A percentile compares a stretch with the other conserved stretches of the same genome.
Conservation (phyloP, 2,113 vertebrate species). For the Sula dactylatra region DNA sequence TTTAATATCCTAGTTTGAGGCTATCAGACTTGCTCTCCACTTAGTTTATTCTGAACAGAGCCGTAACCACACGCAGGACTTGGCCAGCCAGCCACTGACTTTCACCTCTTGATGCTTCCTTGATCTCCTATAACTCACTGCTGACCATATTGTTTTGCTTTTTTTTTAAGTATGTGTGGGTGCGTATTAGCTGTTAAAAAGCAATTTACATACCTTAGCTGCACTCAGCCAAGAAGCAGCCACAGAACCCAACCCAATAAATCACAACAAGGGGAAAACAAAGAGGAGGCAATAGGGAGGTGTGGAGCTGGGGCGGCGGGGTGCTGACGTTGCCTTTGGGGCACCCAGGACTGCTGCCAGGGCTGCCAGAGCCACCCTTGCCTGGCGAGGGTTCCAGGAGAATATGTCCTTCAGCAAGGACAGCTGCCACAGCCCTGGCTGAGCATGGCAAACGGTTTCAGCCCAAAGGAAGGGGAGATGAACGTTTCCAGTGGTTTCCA, state of each 20-base stretch:
- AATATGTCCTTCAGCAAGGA: background rate
- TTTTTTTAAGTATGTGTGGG: background rate
- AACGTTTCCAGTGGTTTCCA: background rate
- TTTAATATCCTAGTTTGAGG: background rate
- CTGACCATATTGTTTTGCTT: background rate
- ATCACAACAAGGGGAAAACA: slow-evolving; percentile 10
- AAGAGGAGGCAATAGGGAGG: background rate
- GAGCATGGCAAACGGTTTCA: background rate
- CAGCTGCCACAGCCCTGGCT: background rate
- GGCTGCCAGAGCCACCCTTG: background rate
- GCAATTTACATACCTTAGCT: slow-evolving; percentile 34
- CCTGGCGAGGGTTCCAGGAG: accelerated
- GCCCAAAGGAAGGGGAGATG: background rate
- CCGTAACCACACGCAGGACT: background rate
- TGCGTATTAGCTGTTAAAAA: slow-evolving; percentile 14
- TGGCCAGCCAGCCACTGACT: background rate
- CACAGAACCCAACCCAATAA: background rate
- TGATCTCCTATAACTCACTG: background rate
- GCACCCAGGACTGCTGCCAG: background rate
- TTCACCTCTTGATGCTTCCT: background rate
- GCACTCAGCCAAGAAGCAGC: slow-evolving; percentile 5
- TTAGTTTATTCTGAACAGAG: background rate
- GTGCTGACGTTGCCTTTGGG: background rate
- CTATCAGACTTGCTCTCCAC: background rate
- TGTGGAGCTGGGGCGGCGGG: background rate